Base-by-base conservation (phyloP, 1,140 invertebrate species). In the Drosophila paulistorum region DNA sequence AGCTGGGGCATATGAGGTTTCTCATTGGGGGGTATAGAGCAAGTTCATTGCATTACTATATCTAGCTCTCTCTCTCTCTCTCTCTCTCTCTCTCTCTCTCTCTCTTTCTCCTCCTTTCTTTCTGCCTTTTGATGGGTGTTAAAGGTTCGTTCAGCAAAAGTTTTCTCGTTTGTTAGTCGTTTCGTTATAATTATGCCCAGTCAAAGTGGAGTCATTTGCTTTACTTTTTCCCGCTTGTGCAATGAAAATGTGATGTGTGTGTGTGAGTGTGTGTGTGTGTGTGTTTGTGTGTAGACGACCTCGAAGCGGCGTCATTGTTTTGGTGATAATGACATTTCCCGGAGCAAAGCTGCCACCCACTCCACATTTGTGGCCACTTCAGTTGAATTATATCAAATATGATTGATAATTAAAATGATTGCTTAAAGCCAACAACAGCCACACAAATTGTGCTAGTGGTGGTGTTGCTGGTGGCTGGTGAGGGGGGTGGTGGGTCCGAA, bases 61-160 rank as follows among this genome's bases (percentile, higher is more conserved):
- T 17, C 42, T 57, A 54, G 6, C 55, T 30, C 13, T 59, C 10
- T 17, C 55, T 57, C n/a, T 45, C 20, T 33, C 14, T 30, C 7
- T 71, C 35, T 37, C 63, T 5, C 55, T 30, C 13, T 59, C 9
- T 17, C 55, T 57, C 13, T 45, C 11, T 33, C 13, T 37, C 4
- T 71, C 35, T 39, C 10, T 39, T 17, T 14, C 10, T 26, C 37
- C 63, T 30, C 55, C 20, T 41, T 30, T 26, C 9, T n/a, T 20
- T 39, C 37, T 14, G 39, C 48, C 41, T 51, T 62, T 37, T 58
- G 73, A 75, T 75, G 73, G 73, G 73, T 74, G 64, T 68, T 74
- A 74, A 75, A 74, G 64, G 71, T 75, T 48, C 48, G 73, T 51
- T 51, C 45, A 51, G 20, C 17, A 71, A 61, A 69, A 20, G 42